Base-by-base conservation (phyloP, 2,888 invertebrate genomes). In the Acholoe squamosa region DNA sequence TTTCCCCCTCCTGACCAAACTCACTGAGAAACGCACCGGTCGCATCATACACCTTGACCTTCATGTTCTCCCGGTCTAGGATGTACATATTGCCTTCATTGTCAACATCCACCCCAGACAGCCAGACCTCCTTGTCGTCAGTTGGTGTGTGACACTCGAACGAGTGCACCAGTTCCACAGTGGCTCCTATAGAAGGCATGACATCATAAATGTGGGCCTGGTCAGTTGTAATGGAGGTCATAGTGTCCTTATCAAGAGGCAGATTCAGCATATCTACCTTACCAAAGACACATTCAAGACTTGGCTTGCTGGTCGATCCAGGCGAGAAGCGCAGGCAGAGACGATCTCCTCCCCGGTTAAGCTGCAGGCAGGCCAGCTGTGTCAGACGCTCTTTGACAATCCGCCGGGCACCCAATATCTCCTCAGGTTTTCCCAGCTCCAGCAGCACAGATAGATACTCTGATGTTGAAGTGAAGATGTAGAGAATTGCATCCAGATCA, bases 91-190 rank as follows among this genome's bases (percentile, higher is more conserved):
- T 93, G n/a, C 93, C 93, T 25, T 91, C 91, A n/a, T 91, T 91
- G 3, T 92, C 93, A 0, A 94, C 89, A 22, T 92, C 92, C 7
- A 95, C 84, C 22, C 95, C 95, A 25, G 94, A 94, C 31, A 94
- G 95, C 94, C 94, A 95, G 10, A 94, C 93, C 76, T 94, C 94
- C 84, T 93, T 94, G 22, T 34, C 89, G 89, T 95, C 95, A n/a
- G 90, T 71, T 3, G 76, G 76, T 19, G 93, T 92, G 67, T 92
- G 91, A 31, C 93, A 92, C 28, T 93, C 93, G 91, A 95, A 94
- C 10, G 92, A 90, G 1, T 61, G 56, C 5, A 94, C 52, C 25
- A 91, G 77, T 33, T 86, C 80, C 56, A 89, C 89, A 33, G 22
- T 25, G 14, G 90, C 89, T 0, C 86, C 76, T 10, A 88, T 7